Conservation (phyloP, 2,888 invertebrate genomes). For the Isotomurus palustris region DNA sequence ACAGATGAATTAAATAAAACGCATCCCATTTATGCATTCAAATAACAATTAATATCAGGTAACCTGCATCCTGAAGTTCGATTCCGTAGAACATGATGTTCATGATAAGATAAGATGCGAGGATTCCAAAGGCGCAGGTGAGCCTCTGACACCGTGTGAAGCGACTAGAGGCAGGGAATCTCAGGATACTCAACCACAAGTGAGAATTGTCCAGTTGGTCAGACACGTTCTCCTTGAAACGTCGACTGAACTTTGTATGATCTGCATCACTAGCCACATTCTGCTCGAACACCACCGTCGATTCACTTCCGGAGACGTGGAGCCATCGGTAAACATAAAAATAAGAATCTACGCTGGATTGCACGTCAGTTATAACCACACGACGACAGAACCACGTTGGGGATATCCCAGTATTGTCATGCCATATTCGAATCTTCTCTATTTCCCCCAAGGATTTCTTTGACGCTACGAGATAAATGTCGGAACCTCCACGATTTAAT, state of each 20-base stretch:
- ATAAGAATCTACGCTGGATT: constrained; percentile 13
- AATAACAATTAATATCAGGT: constrained; percentile 3
- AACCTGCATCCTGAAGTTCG: neutral
- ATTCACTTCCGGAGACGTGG: constrained; percentile 16
- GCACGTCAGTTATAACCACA: constrained; percentile 24
- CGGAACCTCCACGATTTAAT: constrained; percentile 25
- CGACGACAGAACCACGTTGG: constrained; percentile 37
- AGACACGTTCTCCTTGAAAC: constrained; percentile 33
- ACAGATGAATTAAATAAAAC: constrained; percentile 3
- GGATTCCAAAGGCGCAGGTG: constrained; percentile 48
- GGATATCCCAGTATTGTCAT: constrained; percentile 28
- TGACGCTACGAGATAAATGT: constrained; percentile 33
- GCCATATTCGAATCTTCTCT: constrained; percentile 38
- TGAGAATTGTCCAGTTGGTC: constrained; percentile 46
- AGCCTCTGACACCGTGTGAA: constrained; percentile 49
- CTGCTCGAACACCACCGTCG: constrained; percentile 20
- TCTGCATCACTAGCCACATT: constrained; percentile 9
- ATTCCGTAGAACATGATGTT: constrained; percentile 48
- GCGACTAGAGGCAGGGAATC: constrained; percentile 46
- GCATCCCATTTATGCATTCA: constrained; percentile 8
- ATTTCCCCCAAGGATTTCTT: constrained; percentile 30
- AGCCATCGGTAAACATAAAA: constrained; percentile 35
- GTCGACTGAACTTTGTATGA: constrained; percentile 7
- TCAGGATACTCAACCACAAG: constrained; percentile 49
- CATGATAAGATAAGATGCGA: constrained; percentile 48